phyloP scores from a whole-genome alignment of 92 coral and sea anemone genomes.

The Epizoanthus ramosus region DNA sequence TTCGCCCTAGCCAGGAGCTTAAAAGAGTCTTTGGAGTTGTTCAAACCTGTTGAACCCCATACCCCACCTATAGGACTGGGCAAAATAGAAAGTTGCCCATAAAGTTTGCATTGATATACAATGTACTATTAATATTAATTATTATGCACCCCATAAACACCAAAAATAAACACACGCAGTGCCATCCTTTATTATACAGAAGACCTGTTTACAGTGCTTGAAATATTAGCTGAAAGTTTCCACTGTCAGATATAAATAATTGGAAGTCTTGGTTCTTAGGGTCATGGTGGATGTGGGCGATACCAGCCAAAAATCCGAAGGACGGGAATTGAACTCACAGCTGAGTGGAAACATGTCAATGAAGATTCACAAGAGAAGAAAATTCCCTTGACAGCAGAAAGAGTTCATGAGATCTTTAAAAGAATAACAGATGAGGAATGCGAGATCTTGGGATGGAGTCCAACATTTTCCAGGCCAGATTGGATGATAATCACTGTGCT shows the following conservation, averaged over 20 bases:
- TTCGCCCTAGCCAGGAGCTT: no score
- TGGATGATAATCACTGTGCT: slow-evolving; percentile 97
- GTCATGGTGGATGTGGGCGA: slow-evolving; percentile 99
- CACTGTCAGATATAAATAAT: background rate
- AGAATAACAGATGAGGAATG: slow-evolving; percentile 98
- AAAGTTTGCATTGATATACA: no score
- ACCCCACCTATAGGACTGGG: no score
- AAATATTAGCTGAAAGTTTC: no score
- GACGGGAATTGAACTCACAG: slow-evolving; percentile 89
- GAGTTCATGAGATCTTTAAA: slow-evolving; percentile 97
- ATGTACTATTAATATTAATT: no score
- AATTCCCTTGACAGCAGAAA: slow-evolving; percentile 94
- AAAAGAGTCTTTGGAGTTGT: no score
- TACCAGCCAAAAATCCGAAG: slow-evolving; percentile 95
- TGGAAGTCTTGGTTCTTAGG: slow-evolving; percentile 38
- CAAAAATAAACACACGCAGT: no score
- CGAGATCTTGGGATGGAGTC: slow-evolving; percentile 89
- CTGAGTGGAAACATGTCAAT: slow-evolving; percentile 98
- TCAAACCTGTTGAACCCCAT: no score
- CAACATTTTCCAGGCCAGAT: slow-evolving; percentile 90
- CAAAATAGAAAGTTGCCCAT: no score
- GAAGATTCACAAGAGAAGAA: slow-evolving; percentile 98
- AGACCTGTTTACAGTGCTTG: no score
- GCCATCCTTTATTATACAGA: no score
- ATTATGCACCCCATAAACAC: no score